A percentile compares a stretch with the other conserved stretches of the same genome.
Evolutionary conservation across 37 sponge, comb jelly and placozoan species (phyloP).

Genomic region (Bolinopsis microptera): DNA sequence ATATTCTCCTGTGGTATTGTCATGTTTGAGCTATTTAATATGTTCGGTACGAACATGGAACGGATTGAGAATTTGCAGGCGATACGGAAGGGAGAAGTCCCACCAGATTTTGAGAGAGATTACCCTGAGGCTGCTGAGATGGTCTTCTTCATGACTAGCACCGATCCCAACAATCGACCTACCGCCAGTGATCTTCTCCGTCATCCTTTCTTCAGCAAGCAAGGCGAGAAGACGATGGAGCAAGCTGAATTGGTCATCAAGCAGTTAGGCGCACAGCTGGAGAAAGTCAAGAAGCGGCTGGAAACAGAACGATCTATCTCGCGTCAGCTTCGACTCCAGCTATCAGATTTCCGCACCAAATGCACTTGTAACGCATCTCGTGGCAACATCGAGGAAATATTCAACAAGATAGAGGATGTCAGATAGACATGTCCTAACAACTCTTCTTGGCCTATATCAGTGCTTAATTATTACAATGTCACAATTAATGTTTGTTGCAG

Average conservation of each 20-base stretch:
- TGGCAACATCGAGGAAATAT: neutral
- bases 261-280: neutral
- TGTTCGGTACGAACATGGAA: constrained; percentile 46
- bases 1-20: constrained; percentile 36
- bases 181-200: constrained; percentile 2
- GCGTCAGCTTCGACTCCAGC: neutral
- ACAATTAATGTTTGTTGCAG: neutral
- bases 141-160: neutral
- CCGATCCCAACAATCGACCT: constrained; percentile 13
- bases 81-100: neutral
- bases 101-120: neutral
- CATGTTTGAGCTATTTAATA: neutral
- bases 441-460: neutral
- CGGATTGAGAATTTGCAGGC: neutral
- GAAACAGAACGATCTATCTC: neutral
- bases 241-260: neutral
- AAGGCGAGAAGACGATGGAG: neutral
- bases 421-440: too few relatives aligned
- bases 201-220: neutral
- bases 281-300: neutral
- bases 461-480: neutral
- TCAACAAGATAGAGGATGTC: neutral
- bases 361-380: neutral
- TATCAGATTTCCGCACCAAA: neutral
- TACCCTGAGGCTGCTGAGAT: neutral